phyloP scores from a whole-genome alignment of 1,140 invertebrate genomes.

The Battus philenor region DNA sequence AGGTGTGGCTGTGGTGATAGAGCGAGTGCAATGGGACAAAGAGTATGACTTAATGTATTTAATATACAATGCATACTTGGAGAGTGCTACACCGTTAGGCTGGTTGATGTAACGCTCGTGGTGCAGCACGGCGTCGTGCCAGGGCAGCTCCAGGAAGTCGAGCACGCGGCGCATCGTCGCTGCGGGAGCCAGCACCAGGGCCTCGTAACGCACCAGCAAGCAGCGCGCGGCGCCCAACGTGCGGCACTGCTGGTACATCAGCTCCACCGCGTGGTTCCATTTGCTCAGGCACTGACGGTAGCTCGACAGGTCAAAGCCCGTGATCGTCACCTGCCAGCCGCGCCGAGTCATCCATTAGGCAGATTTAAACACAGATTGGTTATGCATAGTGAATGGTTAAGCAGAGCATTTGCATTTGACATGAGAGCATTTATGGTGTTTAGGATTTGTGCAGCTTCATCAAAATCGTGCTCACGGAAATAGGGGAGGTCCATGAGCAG shows the following conservation, averaged over 20 bases:
- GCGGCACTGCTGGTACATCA: slow-evolving; percentile 96
- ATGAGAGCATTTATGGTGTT: too few relatives aligned
- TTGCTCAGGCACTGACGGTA: slow-evolving; percentile 96
- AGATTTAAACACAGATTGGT: too few relatives aligned
- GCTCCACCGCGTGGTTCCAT: slow-evolving; percentile 96
- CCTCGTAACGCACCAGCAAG: slow-evolving; percentile 94
- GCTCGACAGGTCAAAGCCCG: slow-evolving; percentile 95
- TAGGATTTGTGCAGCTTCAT: too few relatives aligned
- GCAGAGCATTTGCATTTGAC: too few relatives aligned
- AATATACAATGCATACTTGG: too few relatives aligned
- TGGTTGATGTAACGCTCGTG: slow-evolving; percentile 98
- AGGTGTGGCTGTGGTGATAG: too few relatives aligned
- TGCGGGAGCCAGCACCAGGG: slow-evolving; percentile 95
- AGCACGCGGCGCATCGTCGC: slow-evolving; percentile 94
- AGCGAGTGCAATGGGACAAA: too few relatives aligned
- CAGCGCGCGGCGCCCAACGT: slow-evolving; percentile 90
- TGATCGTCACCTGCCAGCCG: slow-evolving; percentile 92
- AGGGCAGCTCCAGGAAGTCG: slow-evolving; percentile 93
- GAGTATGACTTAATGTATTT: too few relatives aligned
- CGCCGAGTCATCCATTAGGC: too few relatives aligned
- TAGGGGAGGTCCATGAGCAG: too few relatives aligned
- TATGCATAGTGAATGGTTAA: too few relatives aligned
- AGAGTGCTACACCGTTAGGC: slow-evolving; percentile 92
- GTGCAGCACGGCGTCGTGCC: slow-evolving; percentile 97
- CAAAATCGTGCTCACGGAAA: too few relatives aligned